Base-by-base conservation (phyloP, 2,113 vertebrate genomes). In the Varanus komodoensis region DNA sequence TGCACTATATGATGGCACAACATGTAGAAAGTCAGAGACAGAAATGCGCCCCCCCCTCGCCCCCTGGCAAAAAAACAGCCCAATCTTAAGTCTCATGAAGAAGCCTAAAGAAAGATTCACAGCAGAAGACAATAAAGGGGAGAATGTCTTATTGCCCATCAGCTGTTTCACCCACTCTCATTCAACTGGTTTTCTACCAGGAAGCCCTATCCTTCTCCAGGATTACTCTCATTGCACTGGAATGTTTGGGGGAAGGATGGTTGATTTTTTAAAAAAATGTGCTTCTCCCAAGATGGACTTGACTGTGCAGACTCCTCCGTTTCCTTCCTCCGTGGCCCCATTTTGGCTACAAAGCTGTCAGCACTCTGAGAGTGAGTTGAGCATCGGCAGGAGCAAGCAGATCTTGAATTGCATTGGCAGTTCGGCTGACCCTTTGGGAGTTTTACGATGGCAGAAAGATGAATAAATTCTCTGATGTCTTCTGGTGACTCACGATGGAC, bases 381-480 rank as follows among this genome's bases (percentile, higher is more conserved):
- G 54, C 34, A 29, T 48, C 44, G 64, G 34, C 73, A 87, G 34
- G 1, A 48, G 71, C 14, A 27, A 79, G 32, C 5, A 67, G 69
- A 25, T 52, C 48, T 52, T 48, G 21, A 77, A 78, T 84, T 78
- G 32, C 0, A 4, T 68, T 84, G 38, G 68, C 73, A 52, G 6
- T 61, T 34, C 23, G 29, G 69, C 17, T 44, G 44, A 50, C 44
- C 44, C 29, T 77, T 54, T 84, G 67, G 82, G 61, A 52, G 14
- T 54, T 77, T 87, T 77, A 84, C 19, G 29, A 44, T 48, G n/a
- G 32, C 38, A 67, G 48, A 12, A 64, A 78, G 82, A 78, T 3
- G 44, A 54, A 89, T 78, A 67, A 34, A 54, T 89, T 77, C 61
- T 78, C 57, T 89, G 73, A 84, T 52, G 32, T 84, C 57, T 84